Base-by-base conservation (phyloP, 2,888 invertebrate genomes). In the Aleiodes testaceus region DNA sequence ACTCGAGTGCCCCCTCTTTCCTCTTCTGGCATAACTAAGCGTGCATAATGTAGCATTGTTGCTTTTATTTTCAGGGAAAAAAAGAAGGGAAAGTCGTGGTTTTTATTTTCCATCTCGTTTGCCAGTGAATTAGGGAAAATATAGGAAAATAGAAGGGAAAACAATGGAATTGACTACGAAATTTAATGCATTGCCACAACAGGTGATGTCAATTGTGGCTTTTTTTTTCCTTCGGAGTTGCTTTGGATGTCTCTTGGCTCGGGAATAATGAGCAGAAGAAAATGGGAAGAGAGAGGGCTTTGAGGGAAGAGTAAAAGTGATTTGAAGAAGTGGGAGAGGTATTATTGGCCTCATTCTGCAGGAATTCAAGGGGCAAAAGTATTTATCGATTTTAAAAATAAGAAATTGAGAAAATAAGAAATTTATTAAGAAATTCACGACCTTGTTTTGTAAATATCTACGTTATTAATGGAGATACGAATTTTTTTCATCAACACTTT, bases 161-260 rank as follows among this genome's bases (percentile, higher is more conserved):
- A 72, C 69, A 75, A 74, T 74, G 44, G 70, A 55, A 2, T 52
- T 0, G 52, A 53, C 26, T 26, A n/a, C n/a, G 53, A 30, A 53
- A 53, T 26, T 26, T 53, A 26, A 45, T 63, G 36, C 16, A 69
- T 69, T 78, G 79, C 81, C 83, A n/a, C n/a, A 83, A 83, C 83
- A 83, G 83, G 83, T 83, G 83, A 83, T 83, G 79, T 76, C 76
- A 81, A 81, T 81, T 76, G 79, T 76, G 74, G 64, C 30, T 26
- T 30, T 59, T 55, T 18, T 42, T 74, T 55, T 16, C 53, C 9
- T 53, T 44, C 16, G 49, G 12, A 20, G 26, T 9, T 30, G 26
- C 59, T 52, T 63, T 44, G 26, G 61, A 49, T 75, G 76, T 74
- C 78, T 82, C 76, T 80, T 79, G 77, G 78, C 79, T 69, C 75